phyloP scores from a whole-genome alignment of 1,140 invertebrate species.

The Anthonomus grandis region DNA sequence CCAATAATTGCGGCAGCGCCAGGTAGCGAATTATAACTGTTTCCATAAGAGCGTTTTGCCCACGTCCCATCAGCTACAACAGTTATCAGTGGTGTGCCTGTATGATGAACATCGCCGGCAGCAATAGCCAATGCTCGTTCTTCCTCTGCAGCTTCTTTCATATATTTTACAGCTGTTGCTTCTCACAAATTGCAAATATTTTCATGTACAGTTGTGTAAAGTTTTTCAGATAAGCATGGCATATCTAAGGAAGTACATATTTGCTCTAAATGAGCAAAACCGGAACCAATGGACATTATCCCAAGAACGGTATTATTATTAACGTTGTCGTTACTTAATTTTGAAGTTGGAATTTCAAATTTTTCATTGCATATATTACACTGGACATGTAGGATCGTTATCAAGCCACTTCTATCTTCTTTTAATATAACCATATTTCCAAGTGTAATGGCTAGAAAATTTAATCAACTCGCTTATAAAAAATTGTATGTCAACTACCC shows the following conservation, averaged over 20 bases:
- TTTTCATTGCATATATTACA: background rate
- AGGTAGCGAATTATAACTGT: constrained; percentile 37
- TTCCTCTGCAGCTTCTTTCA: background rate
- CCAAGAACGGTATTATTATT: background rate
- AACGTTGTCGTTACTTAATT: background rate
- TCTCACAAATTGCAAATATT: background rate
- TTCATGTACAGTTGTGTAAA: background rate
- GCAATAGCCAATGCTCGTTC: constrained; percentile 3
- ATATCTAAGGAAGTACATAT: background rate
- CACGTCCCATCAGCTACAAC: constrained; percentile 41
- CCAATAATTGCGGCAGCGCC: constrained; percentile 33
- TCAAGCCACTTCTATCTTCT: too few relatives aligned
- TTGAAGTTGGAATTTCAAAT: background rate
- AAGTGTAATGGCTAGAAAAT: too few relatives aligned
- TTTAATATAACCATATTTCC: too few relatives aligned
- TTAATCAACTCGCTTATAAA: too few relatives aligned
- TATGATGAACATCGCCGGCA: background rate
- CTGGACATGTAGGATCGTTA: background rate
- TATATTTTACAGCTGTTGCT: background rate
- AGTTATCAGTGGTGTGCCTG: constrained; percentile 22
- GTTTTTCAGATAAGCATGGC: background rate
- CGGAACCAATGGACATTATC: background rate
- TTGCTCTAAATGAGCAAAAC: background rate
- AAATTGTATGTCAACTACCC: too few relatives aligned
- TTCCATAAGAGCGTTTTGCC: constrained; percentile 37